Percentiles rank a stretch among this genome's conserved stretches.
These are phyloP conservation scores for Syngnathoides biaculeatus DNA, from an alignment of 2,113 vertebrate species.

Conservation along the genomic window DNA sequence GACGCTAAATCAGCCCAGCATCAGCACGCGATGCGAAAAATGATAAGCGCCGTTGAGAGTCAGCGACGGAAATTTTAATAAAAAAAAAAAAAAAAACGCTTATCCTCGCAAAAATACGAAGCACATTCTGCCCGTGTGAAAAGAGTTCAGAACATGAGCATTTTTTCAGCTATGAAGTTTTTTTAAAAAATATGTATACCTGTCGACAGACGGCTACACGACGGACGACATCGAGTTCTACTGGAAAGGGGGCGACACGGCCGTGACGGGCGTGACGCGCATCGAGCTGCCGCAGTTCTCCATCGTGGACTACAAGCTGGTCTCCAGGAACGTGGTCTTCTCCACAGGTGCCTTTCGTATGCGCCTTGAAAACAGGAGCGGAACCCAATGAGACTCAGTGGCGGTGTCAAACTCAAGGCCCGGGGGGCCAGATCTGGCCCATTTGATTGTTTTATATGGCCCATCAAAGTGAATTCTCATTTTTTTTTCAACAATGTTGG, in stretches of 20 bases:
- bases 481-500: too few species aligned
- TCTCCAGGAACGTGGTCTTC: conserved; percentile 96
- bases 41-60: not conserved
- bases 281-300: conserved; percentile 98
- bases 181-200: too few species aligned
- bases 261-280: conserved; percentile 89
- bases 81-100: not conserved
- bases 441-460: too few species aligned
- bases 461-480: too few species aligned
- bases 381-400: too few species aligned
- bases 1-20: not conserved
- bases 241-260: conserved; percentile 91
- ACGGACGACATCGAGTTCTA: conserved; percentile 98
- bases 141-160: too few species aligned
- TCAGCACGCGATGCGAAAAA: too few species aligned
- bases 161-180: too few species aligned
- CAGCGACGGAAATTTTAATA: not conserved
- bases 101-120: not conserved
- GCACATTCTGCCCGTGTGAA: not conserved
- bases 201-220: conserved; percentile 88
- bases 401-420: not conserved
- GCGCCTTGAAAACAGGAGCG: not conserved
- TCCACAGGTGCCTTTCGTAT: conserved; percentile 97
- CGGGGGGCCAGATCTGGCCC: too few species aligned
- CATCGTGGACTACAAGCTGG: conserved; percentile 91